Evolutionary conservation across 2,888 invertebrate species (phyloP).

Genomic region (Neria commutata): DNA sequence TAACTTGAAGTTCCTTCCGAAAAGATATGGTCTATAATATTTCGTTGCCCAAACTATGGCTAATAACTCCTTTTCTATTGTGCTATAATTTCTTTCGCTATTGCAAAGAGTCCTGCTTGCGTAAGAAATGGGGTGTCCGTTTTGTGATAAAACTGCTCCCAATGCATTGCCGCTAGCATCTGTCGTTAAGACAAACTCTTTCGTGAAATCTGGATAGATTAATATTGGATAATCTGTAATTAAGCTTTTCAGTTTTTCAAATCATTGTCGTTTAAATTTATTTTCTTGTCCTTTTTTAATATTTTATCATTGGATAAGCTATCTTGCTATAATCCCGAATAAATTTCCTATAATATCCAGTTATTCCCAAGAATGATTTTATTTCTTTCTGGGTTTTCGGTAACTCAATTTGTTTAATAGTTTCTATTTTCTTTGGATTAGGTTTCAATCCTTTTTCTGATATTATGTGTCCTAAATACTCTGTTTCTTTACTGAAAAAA

Average conservation of each 20-base stretch:
- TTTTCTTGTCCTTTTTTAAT: conserved; percentile 18
- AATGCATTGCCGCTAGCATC: conserved; percentile 22
- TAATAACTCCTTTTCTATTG: conserved; percentile 25
- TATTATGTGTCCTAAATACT: not conserved
- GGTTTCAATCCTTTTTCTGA: not conserved
- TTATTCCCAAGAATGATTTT: conserved; percentile 3
- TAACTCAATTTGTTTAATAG: not conserved
- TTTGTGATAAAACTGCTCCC: conserved; percentile 21
- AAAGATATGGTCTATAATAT: conserved; percentile 29
- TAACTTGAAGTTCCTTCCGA: conserved; percentile 26
- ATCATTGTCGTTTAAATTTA: no score
- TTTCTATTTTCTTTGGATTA: not conserved
- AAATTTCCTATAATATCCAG: conserved; percentile 8
- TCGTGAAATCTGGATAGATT: conserved; percentile 19
- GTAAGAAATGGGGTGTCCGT: conserved; percentile 15
- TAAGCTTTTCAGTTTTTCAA: conserved; percentile 28
- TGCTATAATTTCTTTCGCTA: no score
- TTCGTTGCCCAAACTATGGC: conserved; percentile 26
- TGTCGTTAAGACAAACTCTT: conserved; percentile 23
- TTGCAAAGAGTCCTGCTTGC: conserved; percentile 22
- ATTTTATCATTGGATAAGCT: conserved; percentile 8
- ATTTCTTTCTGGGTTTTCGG: not conserved
- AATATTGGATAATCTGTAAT: conserved; percentile 22
- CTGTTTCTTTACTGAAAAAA: no score
- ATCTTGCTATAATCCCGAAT: not conserved